Evolutionary conservation across 2,888 invertebrate species (phyloP).

Genomic region (Phortica magna): DNA sequence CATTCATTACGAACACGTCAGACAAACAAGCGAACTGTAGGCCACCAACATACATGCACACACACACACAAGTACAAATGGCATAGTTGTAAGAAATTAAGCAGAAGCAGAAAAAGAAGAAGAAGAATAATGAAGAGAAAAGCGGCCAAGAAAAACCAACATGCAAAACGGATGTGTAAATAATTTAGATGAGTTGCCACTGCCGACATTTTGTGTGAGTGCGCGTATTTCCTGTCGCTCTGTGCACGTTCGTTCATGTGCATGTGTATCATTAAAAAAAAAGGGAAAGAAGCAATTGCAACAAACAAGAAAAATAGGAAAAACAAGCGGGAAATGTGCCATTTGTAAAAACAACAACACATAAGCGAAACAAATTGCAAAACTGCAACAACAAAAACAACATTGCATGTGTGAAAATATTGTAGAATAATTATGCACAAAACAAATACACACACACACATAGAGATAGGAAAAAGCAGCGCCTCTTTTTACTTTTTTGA

Average conservation of each 20-base stretch:
- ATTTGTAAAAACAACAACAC: constrained; percentile 65
- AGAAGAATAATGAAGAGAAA: constrained; percentile 45
- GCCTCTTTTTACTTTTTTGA: constrained; percentile 57
- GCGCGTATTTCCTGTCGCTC: not conserved
- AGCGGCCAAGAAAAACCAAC: constrained; percentile 42
- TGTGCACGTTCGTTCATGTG: not conserved
- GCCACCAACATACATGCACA: constrained; percentile 17
- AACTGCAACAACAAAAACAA: not conserved
- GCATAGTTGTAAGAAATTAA: constrained; percentile 66
- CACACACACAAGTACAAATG: constrained; percentile 18
- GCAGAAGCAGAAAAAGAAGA: constrained; percentile 51
- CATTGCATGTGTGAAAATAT: constrained; percentile 11
- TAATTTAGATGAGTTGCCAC: constrained; percentile 69
- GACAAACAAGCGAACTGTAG: constrained; percentile 40
- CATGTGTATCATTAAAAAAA: constrained; percentile 67
- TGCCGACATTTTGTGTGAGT: constrained; percentile 18
- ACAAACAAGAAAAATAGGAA: constrained; percentile 52
- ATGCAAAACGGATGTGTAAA: constrained; percentile 71
- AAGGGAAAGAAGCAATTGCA: constrained; percentile 35
- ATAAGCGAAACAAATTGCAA: constrained; percentile 58
- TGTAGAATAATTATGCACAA: constrained; percentile 64
- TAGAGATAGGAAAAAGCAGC: constrained; percentile 24
- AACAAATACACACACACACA: constrained; percentile 51
- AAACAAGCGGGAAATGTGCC: constrained; percentile 63
- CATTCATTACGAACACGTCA: constrained; percentile 70